Evolutionary conservation across 2,888 invertebrate species (phyloP), one percentile per base, ranked within the genome.

Genomic region (Himalopsyche kuldschensis): DNA sequence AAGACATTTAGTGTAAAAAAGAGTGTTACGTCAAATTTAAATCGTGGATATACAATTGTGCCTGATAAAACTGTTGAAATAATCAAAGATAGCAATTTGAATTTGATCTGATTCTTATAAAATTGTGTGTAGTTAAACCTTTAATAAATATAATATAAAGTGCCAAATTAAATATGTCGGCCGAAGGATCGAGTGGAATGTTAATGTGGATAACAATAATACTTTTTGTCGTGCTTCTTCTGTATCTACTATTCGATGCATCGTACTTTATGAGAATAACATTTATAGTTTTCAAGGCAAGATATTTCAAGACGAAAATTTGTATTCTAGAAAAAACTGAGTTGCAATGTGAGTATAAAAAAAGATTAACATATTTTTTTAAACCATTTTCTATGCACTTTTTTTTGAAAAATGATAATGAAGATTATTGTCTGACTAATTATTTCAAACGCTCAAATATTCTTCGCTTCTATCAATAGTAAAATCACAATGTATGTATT

Each of bases 181-280:
- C 27, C 32, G 86, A 82, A 17, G 78, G 75, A n/a, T 63, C 46
- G 15, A 31, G 83, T 30, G 81, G 84, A 75, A 82, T 79, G 30
- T 82, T 83, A 11, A 63, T 83, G 78, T 92, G 91, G 90, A 89
- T 91, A 3, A 91, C 91, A 8, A 91, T 90, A 41, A 84, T 90
- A 87, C 90, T 90, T 35, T 90, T 90, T 0, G 90, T 91, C 1
- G 89, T 90, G 0, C 88, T 94, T 84, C 88, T 94, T 5, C 90
- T 94, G 3, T 94, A 95, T 88, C 90, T 92, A 17, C 91, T 93
- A 78, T 88, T 95, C 83, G 95, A 95, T 88, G 91, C 95, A 80
- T 94, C 95, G 47, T 95, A 95, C 89, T 95, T 95, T 89, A 90
- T 94, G 6, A 90, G 95, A 81, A 94, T 94, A 92, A 92, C 93